phyloP scores from a whole-genome alignment of 2,888 invertebrate species.

The Lithophane semibrunnea region DNA sequence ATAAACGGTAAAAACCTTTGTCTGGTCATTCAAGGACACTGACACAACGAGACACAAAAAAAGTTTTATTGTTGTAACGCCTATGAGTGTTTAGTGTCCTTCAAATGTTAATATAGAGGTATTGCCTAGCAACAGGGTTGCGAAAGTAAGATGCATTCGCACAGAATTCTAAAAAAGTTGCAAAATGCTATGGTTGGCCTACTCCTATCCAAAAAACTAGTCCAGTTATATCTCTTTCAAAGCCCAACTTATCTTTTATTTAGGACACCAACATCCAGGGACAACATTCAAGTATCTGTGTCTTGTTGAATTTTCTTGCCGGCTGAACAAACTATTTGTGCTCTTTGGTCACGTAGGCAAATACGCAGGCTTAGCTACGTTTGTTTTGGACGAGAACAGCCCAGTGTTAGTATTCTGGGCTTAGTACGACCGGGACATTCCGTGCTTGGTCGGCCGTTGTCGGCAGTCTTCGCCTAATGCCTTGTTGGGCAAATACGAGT shows the following conservation, averaged over 20 bases:
- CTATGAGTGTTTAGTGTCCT: no score
- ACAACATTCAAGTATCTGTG: conserved; percentile 56
- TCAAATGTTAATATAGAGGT: no score
- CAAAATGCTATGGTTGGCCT: neutral
- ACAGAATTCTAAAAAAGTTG: neutral
- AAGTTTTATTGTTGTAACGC: no score
- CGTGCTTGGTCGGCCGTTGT: conserved; percentile 45
- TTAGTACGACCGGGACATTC: conserved; percentile 44
- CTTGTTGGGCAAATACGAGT: conserved; percentile 42
- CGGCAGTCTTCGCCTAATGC: conserved; percentile 56
- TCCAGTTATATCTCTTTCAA: conserved; percentile 37
- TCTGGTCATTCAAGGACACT: neutral
- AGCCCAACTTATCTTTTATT: conserved; percentile 31
- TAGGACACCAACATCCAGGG: conserved; percentile 27
- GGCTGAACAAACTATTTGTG: conserved; percentile 58
- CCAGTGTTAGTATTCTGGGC: conserved; percentile 53
- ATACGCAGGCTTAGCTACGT: conserved; percentile 58
- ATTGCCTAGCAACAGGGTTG: neutral
- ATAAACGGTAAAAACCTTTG: no score
- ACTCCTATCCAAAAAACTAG: neutral
- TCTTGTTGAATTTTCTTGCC: conserved; percentile 58
- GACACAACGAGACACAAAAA: no score
- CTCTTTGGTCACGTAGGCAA: conserved; percentile 68
- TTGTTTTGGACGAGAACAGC: conserved; percentile 60
- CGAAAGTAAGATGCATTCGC: neutral